Evolutionary conservation across 2,113 vertebrate genomes (phyloP).

Genomic region (Phalacrocorax brasilianus): DNA sequence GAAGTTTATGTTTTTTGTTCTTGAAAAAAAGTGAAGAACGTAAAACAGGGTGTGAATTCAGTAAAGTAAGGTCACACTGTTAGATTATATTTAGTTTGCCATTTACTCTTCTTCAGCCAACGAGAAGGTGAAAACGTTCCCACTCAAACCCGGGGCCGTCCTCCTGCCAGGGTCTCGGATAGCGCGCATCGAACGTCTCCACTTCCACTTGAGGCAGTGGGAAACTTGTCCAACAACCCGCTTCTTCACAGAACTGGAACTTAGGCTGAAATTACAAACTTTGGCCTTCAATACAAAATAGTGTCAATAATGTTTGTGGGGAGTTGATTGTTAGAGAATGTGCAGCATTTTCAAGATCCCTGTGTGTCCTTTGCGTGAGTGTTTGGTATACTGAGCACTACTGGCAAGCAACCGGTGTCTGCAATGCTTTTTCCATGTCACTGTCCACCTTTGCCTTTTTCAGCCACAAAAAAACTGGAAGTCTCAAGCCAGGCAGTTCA

Average conservation of each 20-base stretch:
- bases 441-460: slow-evolving; percentile 42
- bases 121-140: not conserved
- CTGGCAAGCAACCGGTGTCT: slow-evolving; percentile 30
- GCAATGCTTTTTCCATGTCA: not conserved
- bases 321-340: slow-evolving; percentile 70
- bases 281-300: slow-evolving; percentile 77
- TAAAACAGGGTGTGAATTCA: slow-evolving; percentile 61
- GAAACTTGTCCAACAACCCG: slow-evolving; percentile 39
- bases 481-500: slow-evolving; percentile 65
- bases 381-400: slow-evolving; percentile 68
- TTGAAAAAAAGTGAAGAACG: slow-evolving; percentile 55
- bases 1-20: slow-evolving; percentile 52
- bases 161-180: slow-evolving; percentile 40
- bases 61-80: slow-evolving; percentile 67
- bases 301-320: slow-evolving; percentile 61
- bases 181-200: not conserved
- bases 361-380: slow-evolving; percentile 69
- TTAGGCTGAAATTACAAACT: slow-evolving; percentile 75
- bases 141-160: slow-evolving; percentile 13
- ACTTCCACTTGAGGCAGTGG: not conserved
- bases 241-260: slow-evolving; percentile 70
- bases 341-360: slow-evolving; percentile 81
- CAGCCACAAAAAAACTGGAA: slow-evolving; percentile 54
- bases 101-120: slow-evolving; percentile 62
- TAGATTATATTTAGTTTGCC: slow-evolving; percentile 69